Evolutionary conservation across 2,113 vertebrate genomes (phyloP).

Genomic region (Gymnogyps californianus): DNA sequence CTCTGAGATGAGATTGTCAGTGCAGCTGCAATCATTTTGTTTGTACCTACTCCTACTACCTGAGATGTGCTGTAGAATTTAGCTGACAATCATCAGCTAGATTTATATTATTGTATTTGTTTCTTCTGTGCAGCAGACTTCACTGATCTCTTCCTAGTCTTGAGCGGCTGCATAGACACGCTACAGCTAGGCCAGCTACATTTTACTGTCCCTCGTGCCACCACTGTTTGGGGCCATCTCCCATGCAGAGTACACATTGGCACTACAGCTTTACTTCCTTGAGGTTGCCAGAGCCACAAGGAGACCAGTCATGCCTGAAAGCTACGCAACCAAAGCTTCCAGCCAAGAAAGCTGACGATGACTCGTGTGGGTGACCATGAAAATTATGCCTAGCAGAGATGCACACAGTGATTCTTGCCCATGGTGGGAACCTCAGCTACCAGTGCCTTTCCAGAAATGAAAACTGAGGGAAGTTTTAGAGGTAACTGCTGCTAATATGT

Average conservation of each 20-base stretch:
- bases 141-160: not conserved
- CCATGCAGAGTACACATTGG: not conserved
- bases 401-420: not conserved
- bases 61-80: not conserved
- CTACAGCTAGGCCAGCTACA: not conserved
- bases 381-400: not conserved
- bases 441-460: not conserved
- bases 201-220: not conserved
- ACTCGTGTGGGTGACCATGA: not conserved
- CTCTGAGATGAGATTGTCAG: not conserved
- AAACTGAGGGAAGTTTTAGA: not conserved
- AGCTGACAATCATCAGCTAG: not conserved
- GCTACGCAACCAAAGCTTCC: not conserved
- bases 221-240: not conserved
- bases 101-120: not conserved
- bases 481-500: not conserved
- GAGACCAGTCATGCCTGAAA: not conserved
- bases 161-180: not conserved
- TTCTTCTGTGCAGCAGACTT: not conserved
- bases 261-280: not conserved
- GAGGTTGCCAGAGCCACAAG: not conserved
- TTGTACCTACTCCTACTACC: conserved; percentile 17
- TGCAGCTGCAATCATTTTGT: not conserved
- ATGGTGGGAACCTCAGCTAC: not conserved
- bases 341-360: not conserved